A percentile compares a stretch with the other conserved stretches of the same genome.
phyloP scores from a whole-genome alignment of 1,140 invertebrate genomes.

The Trichomalopsis sarcophagae region DNA sequence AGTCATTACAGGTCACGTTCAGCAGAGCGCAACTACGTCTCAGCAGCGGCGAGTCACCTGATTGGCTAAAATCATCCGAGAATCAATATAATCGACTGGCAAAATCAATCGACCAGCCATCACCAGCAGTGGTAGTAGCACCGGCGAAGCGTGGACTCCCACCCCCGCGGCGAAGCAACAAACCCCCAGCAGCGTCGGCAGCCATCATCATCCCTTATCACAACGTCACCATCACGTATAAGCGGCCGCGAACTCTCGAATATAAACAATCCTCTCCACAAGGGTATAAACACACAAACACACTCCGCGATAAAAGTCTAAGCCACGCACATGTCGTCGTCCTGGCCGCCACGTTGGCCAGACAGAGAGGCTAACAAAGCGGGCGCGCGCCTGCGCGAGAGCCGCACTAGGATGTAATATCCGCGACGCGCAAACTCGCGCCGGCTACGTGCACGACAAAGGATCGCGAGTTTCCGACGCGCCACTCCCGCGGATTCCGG shows the following conservation, averaged over 20 bases:
- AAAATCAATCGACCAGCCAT: conserved; percentile 1
- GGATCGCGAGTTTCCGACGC: not conserved
- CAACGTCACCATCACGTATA: too few relatives aligned
- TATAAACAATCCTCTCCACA: not conserved
- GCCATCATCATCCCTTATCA: not conserved
- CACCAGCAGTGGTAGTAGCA: not conserved
- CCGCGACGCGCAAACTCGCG: conserved; percentile 5
- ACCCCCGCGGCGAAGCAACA: not conserved
- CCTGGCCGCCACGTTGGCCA: conserved; percentile 16
- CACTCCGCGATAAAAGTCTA: not conserved
- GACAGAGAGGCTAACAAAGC: not conserved
- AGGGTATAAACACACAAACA: not conserved
- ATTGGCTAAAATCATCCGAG: not conserved
- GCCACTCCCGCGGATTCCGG: not conserved
- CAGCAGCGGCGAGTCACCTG: not conserved
- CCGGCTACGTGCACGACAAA: not conserved
- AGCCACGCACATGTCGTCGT: conserved; percentile 7
- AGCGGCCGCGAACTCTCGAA: too few relatives aligned
- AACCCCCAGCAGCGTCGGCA: not conserved
- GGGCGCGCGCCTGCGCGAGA: conserved; percentile 20
- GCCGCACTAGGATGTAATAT: not conserved
- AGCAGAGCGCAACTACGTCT: too few relatives aligned
- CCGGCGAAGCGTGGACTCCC: not conserved
- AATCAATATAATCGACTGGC: conserved; percentile 27
- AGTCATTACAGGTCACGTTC: too few relatives aligned